Conservation (phyloP, 2,797 vertebrate genomes). For the Heterohyrax brucei region DNA sequence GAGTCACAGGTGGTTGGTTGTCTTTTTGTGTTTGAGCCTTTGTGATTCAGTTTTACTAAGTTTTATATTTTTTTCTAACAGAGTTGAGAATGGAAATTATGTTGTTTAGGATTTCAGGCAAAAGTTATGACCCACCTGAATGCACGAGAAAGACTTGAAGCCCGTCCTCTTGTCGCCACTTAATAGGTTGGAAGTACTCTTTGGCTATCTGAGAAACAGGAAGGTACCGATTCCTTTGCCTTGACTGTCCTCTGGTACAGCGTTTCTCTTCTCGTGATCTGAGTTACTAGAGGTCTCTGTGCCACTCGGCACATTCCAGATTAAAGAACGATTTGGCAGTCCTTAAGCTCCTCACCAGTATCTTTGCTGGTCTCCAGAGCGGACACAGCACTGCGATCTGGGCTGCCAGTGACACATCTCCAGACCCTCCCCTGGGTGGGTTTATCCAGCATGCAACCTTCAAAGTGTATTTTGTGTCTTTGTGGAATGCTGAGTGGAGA, state of each 20-base stretch:
- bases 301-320: neutral
- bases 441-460: constrained; percentile 40
- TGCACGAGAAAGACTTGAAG: neutral
- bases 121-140: neutral
- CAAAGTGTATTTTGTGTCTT: constrained; percentile 21
- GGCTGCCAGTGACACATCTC: neutral
- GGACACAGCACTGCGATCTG: neutral
- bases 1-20: neutral
- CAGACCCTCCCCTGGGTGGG: neutral
- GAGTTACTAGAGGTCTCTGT: neutral
- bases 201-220: neutral
- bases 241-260: neutral
- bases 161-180: neutral
- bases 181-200: neutral
- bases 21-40: constrained; percentile 34
- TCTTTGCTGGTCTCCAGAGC: constrained; percentile 56
- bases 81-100: neutral
- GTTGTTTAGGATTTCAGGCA: neutral
- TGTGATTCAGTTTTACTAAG: constrained; percentile 7
- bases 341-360: neutral
- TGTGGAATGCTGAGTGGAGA: neutral
- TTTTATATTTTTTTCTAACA: neutral
- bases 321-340: neutral
- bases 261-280: constrained; percentile 14
- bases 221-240: neutral